phyloP scores from a whole-genome alignment of 2,797 vertebrate genomes.

The Sebastes iracundus region DNA sequence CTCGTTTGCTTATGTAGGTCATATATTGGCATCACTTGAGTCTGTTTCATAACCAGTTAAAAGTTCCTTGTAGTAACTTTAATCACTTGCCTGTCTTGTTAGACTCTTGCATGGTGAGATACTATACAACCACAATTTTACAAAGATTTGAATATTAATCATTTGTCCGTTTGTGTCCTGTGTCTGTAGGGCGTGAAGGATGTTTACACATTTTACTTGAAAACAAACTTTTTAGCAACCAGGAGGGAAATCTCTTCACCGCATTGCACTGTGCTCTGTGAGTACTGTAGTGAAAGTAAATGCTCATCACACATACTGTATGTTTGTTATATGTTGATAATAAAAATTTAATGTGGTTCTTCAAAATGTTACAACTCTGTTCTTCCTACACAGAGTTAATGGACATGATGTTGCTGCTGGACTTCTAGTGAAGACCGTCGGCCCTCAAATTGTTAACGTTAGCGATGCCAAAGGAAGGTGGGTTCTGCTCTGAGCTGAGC shows the following conservation, averaged over 20 bases:
- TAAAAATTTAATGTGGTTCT: neutral
- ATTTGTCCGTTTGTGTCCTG: conserved; percentile 19
- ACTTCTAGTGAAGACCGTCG: conserved; percentile 82
- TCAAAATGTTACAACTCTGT: neutral
- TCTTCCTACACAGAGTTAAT: conserved; percentile 86
- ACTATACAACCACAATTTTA: neutral
- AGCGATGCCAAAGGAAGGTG: conserved; percentile 96
- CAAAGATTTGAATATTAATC: neutral
- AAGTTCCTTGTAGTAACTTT: neutral
- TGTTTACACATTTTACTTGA: conserved; percentile 98
- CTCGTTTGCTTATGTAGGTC: neutral
- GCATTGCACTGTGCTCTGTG: conserved; percentile 99
- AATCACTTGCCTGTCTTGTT: neutral
- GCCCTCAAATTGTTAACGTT: conserved; percentile 87
- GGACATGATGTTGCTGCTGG: conserved; percentile 91
- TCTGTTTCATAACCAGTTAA: neutral
- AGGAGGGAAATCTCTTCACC: conserved; percentile 93
- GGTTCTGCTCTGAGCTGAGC: conserved; percentile 13
- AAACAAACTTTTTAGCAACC: conserved; percentile 89
- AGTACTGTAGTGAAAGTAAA: conserved; percentile 70
- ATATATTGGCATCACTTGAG: neutral
- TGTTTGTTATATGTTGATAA: neutral
- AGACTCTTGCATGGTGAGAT: neutral
- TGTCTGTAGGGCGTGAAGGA: conserved; percentile 89
- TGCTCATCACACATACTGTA: neutral